A percentile compares a stretch with the other conserved stretches of the same genome.
Evolutionary conservation across 2,888 invertebrate species (phyloP).

Genomic region (Coleophora deauratella): DNA sequence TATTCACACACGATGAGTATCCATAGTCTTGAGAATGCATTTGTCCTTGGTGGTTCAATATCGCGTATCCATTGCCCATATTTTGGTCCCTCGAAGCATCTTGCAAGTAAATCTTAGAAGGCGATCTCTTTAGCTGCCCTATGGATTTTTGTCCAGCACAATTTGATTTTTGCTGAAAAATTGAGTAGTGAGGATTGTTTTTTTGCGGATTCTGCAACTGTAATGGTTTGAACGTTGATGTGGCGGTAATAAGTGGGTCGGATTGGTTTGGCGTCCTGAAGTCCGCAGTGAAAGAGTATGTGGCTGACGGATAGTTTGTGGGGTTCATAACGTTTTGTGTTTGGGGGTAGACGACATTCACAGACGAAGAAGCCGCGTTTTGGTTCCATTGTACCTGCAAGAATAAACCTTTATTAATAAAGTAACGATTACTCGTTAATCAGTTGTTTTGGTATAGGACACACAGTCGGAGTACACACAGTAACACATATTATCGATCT

Average conservation of each 20-base stretch:
- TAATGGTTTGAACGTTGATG: slow-evolving; percentile 73
- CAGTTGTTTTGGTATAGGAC: too few relatives aligned
- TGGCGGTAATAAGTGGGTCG: slow-evolving; percentile 68
- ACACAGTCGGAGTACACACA: too few relatives aligned
- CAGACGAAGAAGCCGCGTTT: slow-evolving; percentile 74
- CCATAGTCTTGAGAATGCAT: slow-evolving; percentile 59
- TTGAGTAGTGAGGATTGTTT: slow-evolving; percentile 43
- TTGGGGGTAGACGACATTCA: slow-evolving; percentile 78
- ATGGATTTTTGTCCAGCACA: slow-evolving; percentile 39
- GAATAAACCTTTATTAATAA: too few relatives aligned
- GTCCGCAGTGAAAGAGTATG: slow-evolving; percentile 89
- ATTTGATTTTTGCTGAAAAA: slow-evolving; percentile 61
- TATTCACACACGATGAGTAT: slow-evolving; percentile 47
- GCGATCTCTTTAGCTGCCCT: slow-evolving; percentile 54
- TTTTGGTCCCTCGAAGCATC: slow-evolving; percentile 51
- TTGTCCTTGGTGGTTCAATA: slow-evolving; percentile 53
- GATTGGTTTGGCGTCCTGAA: slow-evolving; percentile 79
- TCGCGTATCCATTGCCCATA: slow-evolving; percentile 40
- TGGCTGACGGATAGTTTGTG: slow-evolving; percentile 79
- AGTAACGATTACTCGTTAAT: too few relatives aligned
- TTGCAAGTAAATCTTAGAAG: slow-evolving; percentile 47
- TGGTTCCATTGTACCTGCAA: slow-evolving; percentile 84
- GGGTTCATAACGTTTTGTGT: slow-evolving; percentile 78
- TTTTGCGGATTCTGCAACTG: slow-evolving; percentile 61
- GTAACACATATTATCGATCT: too few relatives aligned